These are phyloP conservation scores for Heliothis peltigera DNA, from an alignment of 2,888 invertebrate species.

Conservation along the genomic window DNA sequence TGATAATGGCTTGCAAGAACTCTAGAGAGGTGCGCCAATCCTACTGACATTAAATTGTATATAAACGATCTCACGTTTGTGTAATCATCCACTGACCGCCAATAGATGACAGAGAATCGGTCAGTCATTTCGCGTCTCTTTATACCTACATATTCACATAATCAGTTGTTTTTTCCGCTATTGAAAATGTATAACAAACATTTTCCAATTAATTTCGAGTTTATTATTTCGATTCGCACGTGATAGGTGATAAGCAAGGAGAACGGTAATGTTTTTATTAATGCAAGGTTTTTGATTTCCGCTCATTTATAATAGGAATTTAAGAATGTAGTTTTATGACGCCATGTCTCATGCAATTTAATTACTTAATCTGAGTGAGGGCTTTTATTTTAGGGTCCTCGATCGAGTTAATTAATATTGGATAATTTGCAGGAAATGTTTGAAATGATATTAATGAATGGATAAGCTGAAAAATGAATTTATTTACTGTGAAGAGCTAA, in stretches of 20 bases:
- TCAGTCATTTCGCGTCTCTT: background rate
- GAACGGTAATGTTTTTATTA: constrained; percentile 32
- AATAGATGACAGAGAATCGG: constrained; percentile 21
- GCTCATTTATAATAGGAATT: background rate
- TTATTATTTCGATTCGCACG: constrained; percentile 38
- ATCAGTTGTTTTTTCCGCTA: constrained; percentile 12
- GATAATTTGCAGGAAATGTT: too few relatives aligned
- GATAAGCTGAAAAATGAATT: too few relatives aligned
- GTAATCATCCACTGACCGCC: constrained; percentile 45
- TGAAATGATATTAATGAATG: too few relatives aligned
- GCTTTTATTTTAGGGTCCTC: too few relatives aligned
- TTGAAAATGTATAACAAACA: constrained; percentile 31
- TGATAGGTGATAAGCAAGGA: constrained; percentile 41
- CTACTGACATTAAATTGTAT: constrained; percentile 4
- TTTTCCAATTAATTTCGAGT: constrained; percentile 45
- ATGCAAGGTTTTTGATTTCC: constrained; percentile 27
- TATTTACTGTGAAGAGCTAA: too few relatives aligned
- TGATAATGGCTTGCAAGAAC: constrained; percentile 30
- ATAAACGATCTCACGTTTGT: constrained; percentile 42
- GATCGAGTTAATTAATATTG: too few relatives aligned
- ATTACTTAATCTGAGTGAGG: too few relatives aligned
- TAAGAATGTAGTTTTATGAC: background rate
- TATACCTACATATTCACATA: constrained; percentile 3
- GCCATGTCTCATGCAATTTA: background rate
- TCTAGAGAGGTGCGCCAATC: constrained; percentile 25